Percentiles rank a stretch among this genome's conserved stretches.
phyloP scores from a whole-genome alignment of 2,113 vertebrate species.

The Desmodus rotundus region DNA sequence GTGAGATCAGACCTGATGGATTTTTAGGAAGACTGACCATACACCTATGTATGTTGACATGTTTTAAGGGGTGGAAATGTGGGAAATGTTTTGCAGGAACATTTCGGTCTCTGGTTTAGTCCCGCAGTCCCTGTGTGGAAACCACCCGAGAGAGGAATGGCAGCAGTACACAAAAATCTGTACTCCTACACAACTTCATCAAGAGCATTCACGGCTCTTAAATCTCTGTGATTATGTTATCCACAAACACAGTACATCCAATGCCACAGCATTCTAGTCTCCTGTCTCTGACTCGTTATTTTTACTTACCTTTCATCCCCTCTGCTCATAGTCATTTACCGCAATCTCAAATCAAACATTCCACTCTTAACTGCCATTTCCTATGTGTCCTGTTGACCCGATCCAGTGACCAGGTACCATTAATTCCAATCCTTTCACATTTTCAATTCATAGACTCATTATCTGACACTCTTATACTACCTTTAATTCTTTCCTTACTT shows the following conservation, averaged over 20 bases:
- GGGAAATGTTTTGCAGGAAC: not conserved
- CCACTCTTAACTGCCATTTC: not conserved
- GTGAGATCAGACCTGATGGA: not conserved
- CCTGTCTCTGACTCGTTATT: not conserved
- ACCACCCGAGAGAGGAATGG: rapidly evolving
- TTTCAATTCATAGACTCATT: not conserved
- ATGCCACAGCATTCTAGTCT: not conserved
- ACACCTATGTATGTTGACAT: not conserved
- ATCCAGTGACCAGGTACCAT: not conserved
- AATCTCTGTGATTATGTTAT: not conserved
- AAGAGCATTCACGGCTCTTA: not conserved
- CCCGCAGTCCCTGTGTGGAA: not conserved
- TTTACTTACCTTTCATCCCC: not conserved
- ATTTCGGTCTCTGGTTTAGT: not conserved
- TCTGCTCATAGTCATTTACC: not conserved
- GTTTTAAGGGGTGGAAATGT: not conserved
- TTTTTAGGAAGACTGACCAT: not conserved
- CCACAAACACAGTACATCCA: not conserved
- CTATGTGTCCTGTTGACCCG: not conserved
- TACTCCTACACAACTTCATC: not conserved
- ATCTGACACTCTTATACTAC: not conserved
- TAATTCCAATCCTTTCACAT: not conserved
- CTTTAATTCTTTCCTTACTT: not conserved
- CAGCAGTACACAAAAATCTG: not conserved
- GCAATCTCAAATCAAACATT: not conserved